Evolutionary conservation across 2,113 vertebrate genomes (phyloP).

Genomic region (Macrotus californicus): DNA sequence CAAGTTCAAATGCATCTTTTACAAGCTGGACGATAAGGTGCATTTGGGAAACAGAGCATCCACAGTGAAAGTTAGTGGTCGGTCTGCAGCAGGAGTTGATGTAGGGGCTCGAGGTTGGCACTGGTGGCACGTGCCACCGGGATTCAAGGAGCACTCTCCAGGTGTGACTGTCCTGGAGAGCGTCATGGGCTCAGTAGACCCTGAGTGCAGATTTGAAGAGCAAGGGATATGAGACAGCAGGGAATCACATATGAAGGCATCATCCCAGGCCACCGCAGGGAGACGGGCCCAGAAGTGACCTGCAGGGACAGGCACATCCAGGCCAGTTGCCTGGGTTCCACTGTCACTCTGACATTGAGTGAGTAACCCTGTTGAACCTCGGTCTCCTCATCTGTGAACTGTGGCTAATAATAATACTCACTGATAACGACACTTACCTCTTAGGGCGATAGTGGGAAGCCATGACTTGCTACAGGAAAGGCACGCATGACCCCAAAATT

Average conservation of each 20-base stretch:
- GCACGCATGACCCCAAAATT: fast-evolving
- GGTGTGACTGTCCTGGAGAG: not conserved
- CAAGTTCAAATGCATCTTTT: not conserved
- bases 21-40: no score
- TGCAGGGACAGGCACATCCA: not conserved
- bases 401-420: fast-evolving
- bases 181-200: not conserved
- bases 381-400: not conserved
- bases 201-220: not conserved
- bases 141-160: no score
- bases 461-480: not conserved
- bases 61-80: no score
- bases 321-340: fast-evolving
- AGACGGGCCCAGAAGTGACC: not conserved
- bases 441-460: fast-evolving
- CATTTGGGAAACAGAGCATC: not conserved
- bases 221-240: no score
- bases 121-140: fast-evolving
- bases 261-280: fast-evolving
- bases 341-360: not conserved
- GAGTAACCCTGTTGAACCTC: not conserved
- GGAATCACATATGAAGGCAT: not conserved
- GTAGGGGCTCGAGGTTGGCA: not conserved
- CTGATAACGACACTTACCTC: fast-evolving
- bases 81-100: not conserved